Conservation (phyloP, 2,113 vertebrate genomes). For the Pavo muticus region DNA sequence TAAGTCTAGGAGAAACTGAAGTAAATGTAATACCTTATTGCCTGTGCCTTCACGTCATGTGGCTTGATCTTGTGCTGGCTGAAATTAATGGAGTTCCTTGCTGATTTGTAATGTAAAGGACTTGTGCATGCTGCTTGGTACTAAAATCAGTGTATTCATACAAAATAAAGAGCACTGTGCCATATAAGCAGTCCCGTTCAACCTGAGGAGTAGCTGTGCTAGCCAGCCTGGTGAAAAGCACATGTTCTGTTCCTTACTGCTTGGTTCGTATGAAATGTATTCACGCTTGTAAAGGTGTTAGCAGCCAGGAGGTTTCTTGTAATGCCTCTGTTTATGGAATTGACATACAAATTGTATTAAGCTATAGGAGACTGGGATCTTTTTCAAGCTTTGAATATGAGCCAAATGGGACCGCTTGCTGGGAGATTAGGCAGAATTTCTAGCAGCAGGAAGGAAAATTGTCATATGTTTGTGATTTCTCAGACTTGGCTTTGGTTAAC, state of each 20-base stretch:
- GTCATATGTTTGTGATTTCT: conserved; percentile 68
- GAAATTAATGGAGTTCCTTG: neutral
- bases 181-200: neutral
- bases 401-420: conserved; percentile 61
- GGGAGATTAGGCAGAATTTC: conserved; percentile 59
- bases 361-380: conserved; percentile 59
- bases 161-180: neutral
- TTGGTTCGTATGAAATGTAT: neutral
- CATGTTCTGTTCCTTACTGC: neutral
- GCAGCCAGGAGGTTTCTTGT: conserved; percentile 25
- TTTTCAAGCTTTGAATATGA: conserved; percentile 38
- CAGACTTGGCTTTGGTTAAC: conserved; percentile 33
- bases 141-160: neutral
- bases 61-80: neutral
- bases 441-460: conserved; percentile 63
- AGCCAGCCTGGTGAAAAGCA: neutral
- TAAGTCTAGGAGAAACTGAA: conserved; percentile 23
- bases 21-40: conserved; percentile 2
- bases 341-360: conserved; percentile 48
- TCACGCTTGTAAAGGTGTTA: neutral
- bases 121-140: fast-evolving
- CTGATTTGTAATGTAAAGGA: neutral
- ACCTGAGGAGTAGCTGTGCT: neutral
- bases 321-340: conserved; percentile 34
- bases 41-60: neutral